Evolutionary conservation across 2,888 invertebrate species (phyloP).

Genomic region (Nasonia oneida): DNA sequence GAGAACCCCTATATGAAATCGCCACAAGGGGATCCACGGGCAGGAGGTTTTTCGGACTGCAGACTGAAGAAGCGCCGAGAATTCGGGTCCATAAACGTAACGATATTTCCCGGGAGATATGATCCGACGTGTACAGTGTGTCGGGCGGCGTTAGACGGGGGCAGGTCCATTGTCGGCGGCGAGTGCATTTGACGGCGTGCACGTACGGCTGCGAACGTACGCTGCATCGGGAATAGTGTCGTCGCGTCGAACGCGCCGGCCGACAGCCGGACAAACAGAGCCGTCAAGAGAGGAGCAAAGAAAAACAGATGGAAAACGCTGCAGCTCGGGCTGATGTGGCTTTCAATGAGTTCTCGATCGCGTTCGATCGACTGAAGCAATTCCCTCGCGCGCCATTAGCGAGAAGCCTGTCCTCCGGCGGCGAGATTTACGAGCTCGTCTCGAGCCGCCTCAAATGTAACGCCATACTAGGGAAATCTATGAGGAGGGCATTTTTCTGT

Average conservation of each 20-base stretch:
- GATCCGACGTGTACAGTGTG: background rate
- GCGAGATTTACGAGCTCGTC: constrained; percentile 50
- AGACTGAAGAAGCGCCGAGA: too few species aligned
- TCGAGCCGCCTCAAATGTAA: constrained; percentile 48
- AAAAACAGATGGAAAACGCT: background rate
- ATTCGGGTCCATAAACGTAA: background rate
- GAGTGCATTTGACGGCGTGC: background rate
- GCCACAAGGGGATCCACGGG: too few species aligned
- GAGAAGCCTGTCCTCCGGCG: constrained; percentile 36
- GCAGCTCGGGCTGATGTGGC: background rate
- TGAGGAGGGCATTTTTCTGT: constrained; percentile 37
- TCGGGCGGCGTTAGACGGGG: background rate
- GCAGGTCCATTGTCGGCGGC: background rate
- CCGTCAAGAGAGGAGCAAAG: background rate
- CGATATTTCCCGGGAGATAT: background rate
- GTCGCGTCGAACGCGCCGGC: background rate
- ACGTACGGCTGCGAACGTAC: background rate
- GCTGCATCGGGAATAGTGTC: background rate
- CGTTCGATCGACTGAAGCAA: background rate
- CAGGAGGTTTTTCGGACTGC: too few species aligned
- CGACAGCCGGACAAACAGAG: background rate
- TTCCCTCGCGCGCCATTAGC: background rate
- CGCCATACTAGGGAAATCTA: constrained; percentile 34
- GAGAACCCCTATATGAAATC: too few species aligned
- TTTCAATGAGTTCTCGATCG: background rate